A percentile compares a stretch with the other conserved stretches of the same genome.
These are phyloP conservation scores for Pelusios castaneus DNA, from an alignment of 2,113 vertebrate genomes.

Conservation along the genomic window DNA sequence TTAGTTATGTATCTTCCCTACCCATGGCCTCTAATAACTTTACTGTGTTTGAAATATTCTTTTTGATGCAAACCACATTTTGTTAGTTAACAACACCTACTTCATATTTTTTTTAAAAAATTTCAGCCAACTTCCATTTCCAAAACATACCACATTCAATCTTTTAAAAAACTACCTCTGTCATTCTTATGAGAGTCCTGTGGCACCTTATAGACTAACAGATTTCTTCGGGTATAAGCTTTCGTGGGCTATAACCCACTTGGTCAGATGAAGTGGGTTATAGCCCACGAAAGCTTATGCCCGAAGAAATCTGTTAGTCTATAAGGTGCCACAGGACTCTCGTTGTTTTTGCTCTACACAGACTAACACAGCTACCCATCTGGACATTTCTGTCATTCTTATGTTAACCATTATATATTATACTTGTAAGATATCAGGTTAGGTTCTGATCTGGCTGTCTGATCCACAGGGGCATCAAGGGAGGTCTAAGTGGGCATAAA, in stretches of 20 bases:
- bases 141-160: fast-evolving
- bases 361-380: no score
- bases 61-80: fast-evolving
- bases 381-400: no score
- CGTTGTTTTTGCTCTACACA: no score
- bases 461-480: neutral
- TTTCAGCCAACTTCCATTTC: fast-evolving
- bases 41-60: neutral
- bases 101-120: neutral
- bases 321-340: no score
- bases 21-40: fast-evolving
- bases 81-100: neutral
- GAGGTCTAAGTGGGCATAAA: neutral
- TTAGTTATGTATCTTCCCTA: neutral
- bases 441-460: neutral
- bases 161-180: fast-evolving
- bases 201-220: no score
- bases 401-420: neutral
- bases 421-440: neutral
- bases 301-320: no score
- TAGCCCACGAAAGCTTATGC: no score
- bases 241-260: no score
- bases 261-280: no score
- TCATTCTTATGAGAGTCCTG: no score
- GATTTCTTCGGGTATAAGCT: no score